Conservation (phyloP, 2,113 vertebrate species). For the Dinomys branickii region DNA sequence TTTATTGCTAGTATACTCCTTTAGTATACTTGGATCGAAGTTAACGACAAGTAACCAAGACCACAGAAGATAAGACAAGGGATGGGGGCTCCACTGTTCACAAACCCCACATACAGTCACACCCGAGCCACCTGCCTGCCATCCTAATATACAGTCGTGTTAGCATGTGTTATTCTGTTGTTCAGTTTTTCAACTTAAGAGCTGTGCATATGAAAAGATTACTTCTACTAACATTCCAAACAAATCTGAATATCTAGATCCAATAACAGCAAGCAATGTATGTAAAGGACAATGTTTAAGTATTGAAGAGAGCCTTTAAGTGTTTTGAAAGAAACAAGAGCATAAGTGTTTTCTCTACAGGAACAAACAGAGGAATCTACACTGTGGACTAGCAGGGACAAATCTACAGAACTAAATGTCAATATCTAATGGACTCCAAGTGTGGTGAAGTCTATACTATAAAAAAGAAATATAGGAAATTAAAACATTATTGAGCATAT, state of each 20-base stretch:
- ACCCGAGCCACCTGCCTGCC: neutral
- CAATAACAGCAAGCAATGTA: neutral
- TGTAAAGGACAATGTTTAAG: neutral
- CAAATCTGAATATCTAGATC: neutral
- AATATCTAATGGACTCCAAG: neutral
- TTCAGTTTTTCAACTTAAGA: neutral
- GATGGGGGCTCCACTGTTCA: neutral
- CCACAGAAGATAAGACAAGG: neutral
- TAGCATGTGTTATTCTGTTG: neutral
- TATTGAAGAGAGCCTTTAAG: neutral
- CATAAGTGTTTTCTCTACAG: neutral
- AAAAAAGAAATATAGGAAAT: conserved; percentile 2
- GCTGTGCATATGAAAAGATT: neutral
- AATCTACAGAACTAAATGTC: neutral
- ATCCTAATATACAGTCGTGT: neutral
- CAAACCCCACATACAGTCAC: neutral
- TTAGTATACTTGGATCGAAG: neutral
- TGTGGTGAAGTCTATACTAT: neutral
- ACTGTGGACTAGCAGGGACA: neutral
- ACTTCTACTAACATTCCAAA: neutral
- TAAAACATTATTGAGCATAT: neutral
- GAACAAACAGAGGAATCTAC: neutral
- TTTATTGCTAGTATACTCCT: too few species aligned
- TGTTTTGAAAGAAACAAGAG: neutral
- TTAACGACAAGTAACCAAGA: neutral